Evolutionary conservation across 2,113 vertebrate genomes (phyloP).

Genomic region (Amazona vittata): DNA sequence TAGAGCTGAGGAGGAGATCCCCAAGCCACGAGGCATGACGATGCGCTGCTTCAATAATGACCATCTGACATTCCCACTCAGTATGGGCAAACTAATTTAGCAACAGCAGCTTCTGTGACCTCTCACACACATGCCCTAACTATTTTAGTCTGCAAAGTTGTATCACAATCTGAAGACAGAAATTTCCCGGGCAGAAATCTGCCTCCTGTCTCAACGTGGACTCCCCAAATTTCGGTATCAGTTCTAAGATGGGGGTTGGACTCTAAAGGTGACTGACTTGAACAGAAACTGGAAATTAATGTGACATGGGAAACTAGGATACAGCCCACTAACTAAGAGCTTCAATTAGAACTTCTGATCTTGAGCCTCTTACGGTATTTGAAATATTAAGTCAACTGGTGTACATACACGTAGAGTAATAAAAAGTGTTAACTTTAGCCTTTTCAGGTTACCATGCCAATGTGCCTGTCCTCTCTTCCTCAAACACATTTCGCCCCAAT

Average conservation of each 20-base stretch:
- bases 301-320: neutral
- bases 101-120: neutral
- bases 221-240: neutral
- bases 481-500: neutral
- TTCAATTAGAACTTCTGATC: neutral
- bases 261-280: neutral
- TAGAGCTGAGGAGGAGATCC: neutral
- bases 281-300: neutral
- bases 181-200: neutral
- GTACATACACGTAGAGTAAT: neutral
- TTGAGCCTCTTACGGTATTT: neutral
- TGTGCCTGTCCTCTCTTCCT: neutral
- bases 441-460: neutral
- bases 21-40: fast-evolving
- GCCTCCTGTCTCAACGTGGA: neutral
- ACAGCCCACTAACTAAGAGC: neutral
- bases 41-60: neutral
- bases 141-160: neutral
- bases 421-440: neutral
- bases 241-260: neutral
- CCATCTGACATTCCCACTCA: neutral
- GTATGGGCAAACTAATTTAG: neutral
- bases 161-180: neutral
- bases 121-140: neutral
- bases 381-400: neutral